Evolutionary conservation across 2,888 invertebrate genomes (phyloP).

Genomic region (Leptodirus hochenwartii): DNA sequence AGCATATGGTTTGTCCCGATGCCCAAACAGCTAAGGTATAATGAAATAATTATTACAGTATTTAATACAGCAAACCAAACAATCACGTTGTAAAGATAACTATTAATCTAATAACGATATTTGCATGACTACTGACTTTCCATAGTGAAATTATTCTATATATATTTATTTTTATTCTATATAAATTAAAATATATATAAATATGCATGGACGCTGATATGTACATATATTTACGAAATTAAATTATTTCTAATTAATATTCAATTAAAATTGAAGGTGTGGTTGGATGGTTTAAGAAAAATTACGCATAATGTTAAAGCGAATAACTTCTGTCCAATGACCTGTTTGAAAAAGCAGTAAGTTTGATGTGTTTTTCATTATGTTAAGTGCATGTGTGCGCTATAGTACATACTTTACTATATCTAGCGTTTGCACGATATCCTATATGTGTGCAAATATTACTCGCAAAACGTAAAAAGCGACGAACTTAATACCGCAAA

Average conservation of each 20-base stretch:
- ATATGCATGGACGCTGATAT: no score
- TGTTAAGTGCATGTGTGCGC: no score
- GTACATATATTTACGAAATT: conserved; percentile 1
- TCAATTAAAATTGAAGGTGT: conserved; percentile 47
- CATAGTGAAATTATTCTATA: background rate
- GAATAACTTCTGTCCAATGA: conserved; percentile 97
- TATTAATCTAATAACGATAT: background rate
- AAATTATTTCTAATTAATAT: conserved; percentile 7
- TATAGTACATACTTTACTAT: no score
- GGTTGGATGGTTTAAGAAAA: conserved; percentile 86
- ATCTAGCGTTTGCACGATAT: no score
- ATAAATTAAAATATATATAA: conserved; percentile 2
- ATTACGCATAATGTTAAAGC: conserved; percentile 98
- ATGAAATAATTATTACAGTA: background rate
- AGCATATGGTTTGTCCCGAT: conserved; percentile 90
- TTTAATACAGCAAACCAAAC: background rate
- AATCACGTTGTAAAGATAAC: background rate
- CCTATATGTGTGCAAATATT: no score
- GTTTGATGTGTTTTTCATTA: conserved; percentile 36
- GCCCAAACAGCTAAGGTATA: conserved; percentile 81
- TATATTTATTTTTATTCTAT: no score
- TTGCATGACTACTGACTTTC: conserved; percentile 1
- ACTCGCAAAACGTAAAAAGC: no score
- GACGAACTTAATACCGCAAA: no score
- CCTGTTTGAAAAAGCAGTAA: conserved; percentile 98